These are phyloP conservation scores for Erythrocercus mccallii DNA, from an alignment of 2,113 vertebrate genomes.

Conservation along the genomic window DNA sequence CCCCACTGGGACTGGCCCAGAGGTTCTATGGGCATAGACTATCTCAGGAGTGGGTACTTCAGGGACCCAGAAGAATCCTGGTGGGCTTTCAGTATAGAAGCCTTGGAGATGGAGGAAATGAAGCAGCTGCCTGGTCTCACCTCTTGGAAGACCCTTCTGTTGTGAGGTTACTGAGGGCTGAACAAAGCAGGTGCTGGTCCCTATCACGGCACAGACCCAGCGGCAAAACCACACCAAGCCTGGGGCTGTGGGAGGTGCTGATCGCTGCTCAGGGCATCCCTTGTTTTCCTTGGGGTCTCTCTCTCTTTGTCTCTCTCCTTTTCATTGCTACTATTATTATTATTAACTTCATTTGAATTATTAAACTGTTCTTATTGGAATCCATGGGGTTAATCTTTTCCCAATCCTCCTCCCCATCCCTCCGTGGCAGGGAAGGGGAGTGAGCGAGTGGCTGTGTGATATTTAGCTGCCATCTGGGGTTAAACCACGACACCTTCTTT, in stretches of 20 bases:
- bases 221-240: rapidly evolving
- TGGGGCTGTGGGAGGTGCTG: neutral
- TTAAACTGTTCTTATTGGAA: neutral
- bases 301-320: neutral
- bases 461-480: neutral
- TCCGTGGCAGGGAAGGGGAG: neutral
- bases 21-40: neutral
- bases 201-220: neutral
- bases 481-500: neutral
- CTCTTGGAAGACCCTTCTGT: neutral
- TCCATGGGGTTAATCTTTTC: neutral
- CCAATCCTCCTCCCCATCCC: neutral
- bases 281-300: neutral
- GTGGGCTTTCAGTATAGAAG: neutral
- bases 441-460: neutral
- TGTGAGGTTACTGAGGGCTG: neutral
- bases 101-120: neutral
- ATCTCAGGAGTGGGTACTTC: neutral
- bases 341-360: neutral
- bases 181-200: neutral
- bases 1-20: neutral
- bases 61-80: neutral
- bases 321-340: neutral
- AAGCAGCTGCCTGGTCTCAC: neutral
- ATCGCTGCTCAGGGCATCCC: neutral